Conservation (phyloP, 1,140 invertebrate genomes). For the Zelostemma sp. region DNA sequence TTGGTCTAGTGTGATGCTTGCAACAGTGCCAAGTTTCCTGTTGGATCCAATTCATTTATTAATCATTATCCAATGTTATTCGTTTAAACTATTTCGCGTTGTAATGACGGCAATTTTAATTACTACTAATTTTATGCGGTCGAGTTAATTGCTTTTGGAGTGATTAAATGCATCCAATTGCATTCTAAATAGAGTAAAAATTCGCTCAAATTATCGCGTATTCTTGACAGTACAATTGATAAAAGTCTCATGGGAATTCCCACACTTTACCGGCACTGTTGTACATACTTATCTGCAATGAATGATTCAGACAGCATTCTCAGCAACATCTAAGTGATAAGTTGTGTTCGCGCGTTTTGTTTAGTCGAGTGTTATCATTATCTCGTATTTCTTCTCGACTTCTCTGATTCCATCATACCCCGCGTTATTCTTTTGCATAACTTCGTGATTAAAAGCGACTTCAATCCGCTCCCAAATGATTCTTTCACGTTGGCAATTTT, state of each 20-base stretch:
- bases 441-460: too few relatives aligned
- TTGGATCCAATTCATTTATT: constrained; percentile 41
- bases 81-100: too few relatives aligned
- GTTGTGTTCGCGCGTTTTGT: constrained; percentile 52
- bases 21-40: constrained; percentile 26
- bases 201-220: too few relatives aligned
- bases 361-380: constrained; percentile 54
- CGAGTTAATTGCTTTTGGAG: too few relatives aligned
- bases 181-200: too few relatives aligned
- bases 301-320: constrained; percentile 40
- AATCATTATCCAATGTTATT: constrained; percentile 3
- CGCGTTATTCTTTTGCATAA: constrained; percentile 30
- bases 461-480: too few relatives aligned
- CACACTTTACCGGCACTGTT: constrained; percentile 32
- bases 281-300: too few relatives aligned
- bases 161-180: too few relatives aligned
- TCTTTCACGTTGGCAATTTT: not conserved
- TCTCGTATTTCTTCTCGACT: constrained; percentile 42
- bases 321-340: constrained; percentile 57
- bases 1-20: constrained; percentile 51
- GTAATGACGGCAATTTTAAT: too few relatives aligned
- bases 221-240: too few relatives aligned
- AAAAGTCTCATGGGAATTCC: too few relatives aligned
- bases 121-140: too few relatives aligned
- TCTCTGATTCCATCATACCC: constrained; percentile 40